Conservation (phyloP, 2,113 vertebrate species). For the Myotis yumanensis region DNA sequence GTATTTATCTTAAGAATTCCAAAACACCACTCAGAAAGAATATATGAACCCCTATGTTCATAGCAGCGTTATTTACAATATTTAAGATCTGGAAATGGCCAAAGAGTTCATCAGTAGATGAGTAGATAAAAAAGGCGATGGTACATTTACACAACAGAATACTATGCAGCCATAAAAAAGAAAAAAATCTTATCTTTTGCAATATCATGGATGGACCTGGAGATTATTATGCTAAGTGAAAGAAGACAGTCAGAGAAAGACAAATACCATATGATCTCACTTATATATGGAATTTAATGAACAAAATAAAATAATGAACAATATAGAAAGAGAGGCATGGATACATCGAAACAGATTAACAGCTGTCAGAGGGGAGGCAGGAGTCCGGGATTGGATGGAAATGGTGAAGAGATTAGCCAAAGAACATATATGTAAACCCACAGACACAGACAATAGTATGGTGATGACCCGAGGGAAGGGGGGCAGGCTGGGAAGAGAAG, state of each 20-base stretch:
- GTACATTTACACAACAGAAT: background rate
- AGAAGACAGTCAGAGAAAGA: background rate
- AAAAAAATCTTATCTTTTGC: background rate
- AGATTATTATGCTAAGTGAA: background rate
- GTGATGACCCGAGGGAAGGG: background rate
- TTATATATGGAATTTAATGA: background rate
- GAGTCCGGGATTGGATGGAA: background rate
- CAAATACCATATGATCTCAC: background rate
- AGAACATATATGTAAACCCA: background rate
- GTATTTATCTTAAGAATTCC: background rate
- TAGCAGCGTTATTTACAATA: background rate
- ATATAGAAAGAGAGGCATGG: background rate
- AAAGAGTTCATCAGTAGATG: background rate
- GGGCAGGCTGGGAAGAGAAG: background rate
- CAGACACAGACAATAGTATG: background rate
- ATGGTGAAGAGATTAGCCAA: background rate
- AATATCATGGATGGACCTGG: background rate
- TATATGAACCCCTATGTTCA: background rate
- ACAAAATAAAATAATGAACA: background rate
- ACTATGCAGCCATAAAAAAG: background rate
- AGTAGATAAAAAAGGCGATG: background rate
- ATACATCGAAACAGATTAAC: background rate
- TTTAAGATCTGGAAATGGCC: background rate
- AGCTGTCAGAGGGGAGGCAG: background rate
- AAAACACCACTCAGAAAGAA: background rate